These are phyloP conservation scores for Spilosoma lubricipeda DNA, from an alignment of 2,888 invertebrate species.

Conservation along the genomic window DNA sequence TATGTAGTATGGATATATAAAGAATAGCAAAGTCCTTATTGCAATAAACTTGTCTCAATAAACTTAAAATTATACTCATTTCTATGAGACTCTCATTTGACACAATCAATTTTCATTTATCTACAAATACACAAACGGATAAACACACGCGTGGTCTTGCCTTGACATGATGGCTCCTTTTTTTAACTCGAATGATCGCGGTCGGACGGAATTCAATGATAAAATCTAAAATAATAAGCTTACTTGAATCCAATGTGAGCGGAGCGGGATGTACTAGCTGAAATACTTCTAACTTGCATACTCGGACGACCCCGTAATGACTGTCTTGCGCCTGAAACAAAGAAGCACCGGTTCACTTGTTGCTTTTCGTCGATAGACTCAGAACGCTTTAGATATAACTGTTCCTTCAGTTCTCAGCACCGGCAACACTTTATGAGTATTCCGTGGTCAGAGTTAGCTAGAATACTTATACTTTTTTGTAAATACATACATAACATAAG, in stretches of 20 bases:
- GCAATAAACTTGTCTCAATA: no score
- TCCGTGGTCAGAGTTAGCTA: not conserved
- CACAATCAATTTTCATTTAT: not conserved
- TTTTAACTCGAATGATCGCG: not conserved
- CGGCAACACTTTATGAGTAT: not conserved
- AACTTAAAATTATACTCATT: no score
- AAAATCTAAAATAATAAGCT: not conserved
- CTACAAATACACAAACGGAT: no score
- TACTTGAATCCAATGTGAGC: slow-evolving; percentile 72
- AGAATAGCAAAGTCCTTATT: no score
- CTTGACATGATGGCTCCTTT: not conserved
- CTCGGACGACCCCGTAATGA: slow-evolving; percentile 67
- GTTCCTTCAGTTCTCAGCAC: no score
- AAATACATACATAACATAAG: no score
- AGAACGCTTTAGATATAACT: not conserved
- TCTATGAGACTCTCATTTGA: no score
- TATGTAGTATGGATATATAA: no score
- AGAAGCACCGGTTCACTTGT: not conserved
- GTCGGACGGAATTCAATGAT: not conserved
- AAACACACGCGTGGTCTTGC: not conserved
- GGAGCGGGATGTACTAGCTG: slow-evolving; percentile 75
- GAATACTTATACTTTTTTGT: no score
- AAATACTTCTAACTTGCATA: slow-evolving; percentile 68
- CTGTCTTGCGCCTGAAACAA: slow-evolving; percentile 55
- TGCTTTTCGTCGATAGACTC: not conserved